Base-by-base conservation (phyloP, 2,888 invertebrate species). In the Drosophila mercatorum region DNA sequence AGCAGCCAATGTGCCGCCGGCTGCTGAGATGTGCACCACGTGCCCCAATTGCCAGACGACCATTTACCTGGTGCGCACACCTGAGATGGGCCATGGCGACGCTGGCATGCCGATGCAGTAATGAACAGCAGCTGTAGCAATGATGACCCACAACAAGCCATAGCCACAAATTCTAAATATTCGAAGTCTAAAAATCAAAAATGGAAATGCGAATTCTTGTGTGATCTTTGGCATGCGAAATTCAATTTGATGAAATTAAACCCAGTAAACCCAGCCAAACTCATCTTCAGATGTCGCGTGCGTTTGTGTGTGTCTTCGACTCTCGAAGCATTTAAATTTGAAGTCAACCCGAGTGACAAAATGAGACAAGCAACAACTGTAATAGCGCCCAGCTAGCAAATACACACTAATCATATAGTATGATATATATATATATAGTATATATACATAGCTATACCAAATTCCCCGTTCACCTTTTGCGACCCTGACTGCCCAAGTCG, bases 11-110 rank as follows among this genome's bases (percentile, higher is more conserved):
- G 85, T 79, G 22, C 79, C 76, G 0, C 68, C 78, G 2, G 86
- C 91, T 51, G 88, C 89, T 5, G 92, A 92, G 69, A 88, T 91
- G 89, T 92, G 92, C 70, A 90, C 92, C 57, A 92, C 92, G 38
- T 92, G 92, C 55, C 92, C 92, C 17, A 92, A 92, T 72, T 92
- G 92, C 57, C 90, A 92, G 71, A 90, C 91, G 28, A 92, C 87
- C 31, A 92, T 92, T 56, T 91, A 91, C 68, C 76, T 92, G 63
- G 88, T 92, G 22, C 92, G 92, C 38, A 46, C 86, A 6, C 80
- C 86, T 3, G 86, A 86, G 26, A 44, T 83, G 57, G 78, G 73
- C 3, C 58, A 89, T n/a, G 90, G 91, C 12, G 84, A 88, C 72
- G 79, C 69, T 17, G 68, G 69, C 10, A 10, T 72, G n/a, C 52